These are phyloP conservation scores for Lagopus muta DNA, from an alignment of 2,113 vertebrate species.

Conservation along the genomic window DNA sequence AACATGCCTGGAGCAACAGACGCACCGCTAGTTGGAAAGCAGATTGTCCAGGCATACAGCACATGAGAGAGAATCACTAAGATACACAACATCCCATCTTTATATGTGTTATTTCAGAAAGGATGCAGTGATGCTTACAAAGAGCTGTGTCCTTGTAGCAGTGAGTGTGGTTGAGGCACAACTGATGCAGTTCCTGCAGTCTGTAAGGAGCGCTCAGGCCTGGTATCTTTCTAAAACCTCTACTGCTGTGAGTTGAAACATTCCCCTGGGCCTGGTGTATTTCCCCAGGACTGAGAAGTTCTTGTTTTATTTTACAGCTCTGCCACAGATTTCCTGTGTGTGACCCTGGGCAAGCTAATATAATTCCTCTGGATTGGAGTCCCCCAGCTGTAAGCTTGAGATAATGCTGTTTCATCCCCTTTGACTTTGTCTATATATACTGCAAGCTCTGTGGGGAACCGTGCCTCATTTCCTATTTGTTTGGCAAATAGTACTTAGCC, in stretches of 20 bases:
- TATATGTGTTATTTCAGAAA: background rate
- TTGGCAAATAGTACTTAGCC: background rate
- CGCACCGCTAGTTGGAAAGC: fast-evolving
- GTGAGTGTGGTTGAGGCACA: background rate
- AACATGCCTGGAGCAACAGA: background rate
- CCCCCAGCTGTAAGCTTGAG: constrained; percentile 16
- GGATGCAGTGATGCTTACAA: fast-evolving
- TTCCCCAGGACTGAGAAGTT: background rate
- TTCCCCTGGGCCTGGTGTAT: background rate
- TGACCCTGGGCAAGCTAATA: constrained; percentile 25
- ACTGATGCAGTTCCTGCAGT: background rate
- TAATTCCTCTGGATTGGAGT: constrained; percentile 38
- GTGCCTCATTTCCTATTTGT: background rate
- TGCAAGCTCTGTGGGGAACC: background rate
- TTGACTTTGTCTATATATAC: constrained; percentile 43
- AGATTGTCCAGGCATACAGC: background rate
- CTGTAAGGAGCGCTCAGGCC: background rate
- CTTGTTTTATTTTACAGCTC: constrained; percentile 14
- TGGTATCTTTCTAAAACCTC: background rate
- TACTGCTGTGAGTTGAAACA: background rate
- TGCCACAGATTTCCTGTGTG: background rate
- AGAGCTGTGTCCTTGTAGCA: background rate
- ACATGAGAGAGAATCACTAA: background rate
- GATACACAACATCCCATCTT: fast-evolving
- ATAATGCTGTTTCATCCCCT: constrained; percentile 50